Percentiles rank a stretch among this genome's conserved stretches.
Conservation (phyloP, 1,140 invertebrate genomes). For the Pentalonia nigronervosa region DNA sequence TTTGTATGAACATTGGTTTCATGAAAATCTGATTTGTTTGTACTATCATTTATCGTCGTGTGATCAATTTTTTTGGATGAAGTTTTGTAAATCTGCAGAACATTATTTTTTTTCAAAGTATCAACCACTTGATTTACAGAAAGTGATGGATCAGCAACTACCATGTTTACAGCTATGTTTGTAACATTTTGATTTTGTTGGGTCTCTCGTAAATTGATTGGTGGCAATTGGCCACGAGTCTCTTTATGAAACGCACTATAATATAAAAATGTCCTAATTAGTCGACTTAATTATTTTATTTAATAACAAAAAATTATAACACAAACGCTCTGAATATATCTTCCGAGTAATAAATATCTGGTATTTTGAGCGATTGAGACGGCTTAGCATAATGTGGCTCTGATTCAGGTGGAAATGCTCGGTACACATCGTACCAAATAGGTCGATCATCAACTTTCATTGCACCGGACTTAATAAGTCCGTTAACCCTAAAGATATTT, state of each 20-base stretch:
- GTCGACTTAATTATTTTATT: background rate
- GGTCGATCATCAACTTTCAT: conserved; percentile 80
- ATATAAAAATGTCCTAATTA: background rate
- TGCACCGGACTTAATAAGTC: conserved; percentile 77
- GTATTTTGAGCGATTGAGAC: conserved; percentile 68
- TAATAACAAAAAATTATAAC: background rate
- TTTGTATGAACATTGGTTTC: background rate
- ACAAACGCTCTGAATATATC: conserved; percentile 77
- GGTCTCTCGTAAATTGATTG: conserved; percentile 6
- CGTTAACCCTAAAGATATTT: conserved; percentile 71
- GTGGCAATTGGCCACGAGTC: background rate
- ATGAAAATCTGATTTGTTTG: background rate
- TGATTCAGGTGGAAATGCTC: conserved; percentile 82
- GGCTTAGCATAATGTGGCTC: conserved; percentile 77
- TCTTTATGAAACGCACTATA: conserved; percentile 39
- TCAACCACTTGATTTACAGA: background rate
- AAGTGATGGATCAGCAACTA: background rate
- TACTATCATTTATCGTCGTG: background rate
- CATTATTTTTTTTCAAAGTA: background rate
- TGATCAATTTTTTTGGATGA: background rate
- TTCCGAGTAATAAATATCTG: conserved; percentile 83
- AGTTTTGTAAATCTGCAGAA: conserved; percentile 8
- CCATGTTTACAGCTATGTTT: conserved; percentile 8
- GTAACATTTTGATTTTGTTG: background rate
- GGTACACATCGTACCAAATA: conserved; percentile 89